Evolutionary conservation across 1,140 invertebrate species (phyloP), one percentile per base, ranked within the genome.

Genomic region (Macrobrachium rosenbergii): DNA sequence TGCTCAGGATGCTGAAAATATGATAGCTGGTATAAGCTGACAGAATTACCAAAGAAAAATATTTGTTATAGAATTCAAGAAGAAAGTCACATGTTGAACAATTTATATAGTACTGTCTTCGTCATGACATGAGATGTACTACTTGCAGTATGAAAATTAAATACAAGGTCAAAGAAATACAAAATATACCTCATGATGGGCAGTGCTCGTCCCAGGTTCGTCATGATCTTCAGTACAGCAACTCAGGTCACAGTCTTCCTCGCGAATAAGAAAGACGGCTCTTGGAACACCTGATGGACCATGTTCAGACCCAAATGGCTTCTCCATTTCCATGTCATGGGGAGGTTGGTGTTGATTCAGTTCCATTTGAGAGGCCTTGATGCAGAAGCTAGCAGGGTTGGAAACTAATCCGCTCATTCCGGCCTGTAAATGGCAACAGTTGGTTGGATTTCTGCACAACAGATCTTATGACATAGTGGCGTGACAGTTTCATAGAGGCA

Each of bases 171-270:
- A 6, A 23, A 69, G 14, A 14, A 69, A 69, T 28, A 6, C 14
- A 19, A 69, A 7, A 12, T 69, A 69, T 16, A 72, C 23, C 37
- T 28, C 69, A 17, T 72, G 69, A 16, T 72, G 69, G 16, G 23
- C 69, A 0, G 23, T 43, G 16, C 63, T 72, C 6, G 64, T 17
- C 14, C 52, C 8, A 23, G 11, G 2, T 0, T 86, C 77, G 17
- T 87, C 85, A 58, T 81, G 76, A 59, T 87, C 85, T 21, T 76
- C 78, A 23, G 21, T 72, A 76, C 85, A 87, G 37, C 85, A 87
- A 28, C 85, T 75, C 10, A 87, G 85, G 59, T 87, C 85, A 67
- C 85, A 87, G 28, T 87, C 85, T 12, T 72, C 85, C 60, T 87
- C 85, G 21, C 85, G 78, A 21, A 87, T 19, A 17, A 88, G 83